Percentiles rank a stretch among this genome's conserved stretches.
Conservation (phyloP, 2,797 vertebrate species). For the Mus minutoides region DNA sequence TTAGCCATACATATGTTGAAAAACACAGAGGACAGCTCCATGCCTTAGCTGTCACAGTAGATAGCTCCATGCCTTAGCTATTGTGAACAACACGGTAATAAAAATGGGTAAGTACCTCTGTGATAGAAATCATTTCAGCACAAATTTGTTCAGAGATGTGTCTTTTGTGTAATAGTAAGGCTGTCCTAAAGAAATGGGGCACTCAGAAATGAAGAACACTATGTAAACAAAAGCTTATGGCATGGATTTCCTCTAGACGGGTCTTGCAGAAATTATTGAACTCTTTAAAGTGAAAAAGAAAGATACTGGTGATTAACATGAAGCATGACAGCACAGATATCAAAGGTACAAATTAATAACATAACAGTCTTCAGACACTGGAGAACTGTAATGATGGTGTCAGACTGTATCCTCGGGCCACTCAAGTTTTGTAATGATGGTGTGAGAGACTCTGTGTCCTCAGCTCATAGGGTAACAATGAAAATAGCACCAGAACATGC, state of each 20-base stretch:
- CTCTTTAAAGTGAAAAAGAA: background rate
- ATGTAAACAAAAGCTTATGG: background rate
- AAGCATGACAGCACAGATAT: background rate
- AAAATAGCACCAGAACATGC: background rate
- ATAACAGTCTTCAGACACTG: background rate
- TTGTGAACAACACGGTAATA: background rate
- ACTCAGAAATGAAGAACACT: background rate
- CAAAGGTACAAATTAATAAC: background rate
- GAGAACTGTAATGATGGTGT: background rate
- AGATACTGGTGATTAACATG: background rate
- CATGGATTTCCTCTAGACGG: background rate
- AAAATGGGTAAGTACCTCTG: background rate
- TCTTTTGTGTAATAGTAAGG: background rate
- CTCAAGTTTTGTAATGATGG: too few species aligned
- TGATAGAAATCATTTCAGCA: background rate
- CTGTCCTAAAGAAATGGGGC: background rate
- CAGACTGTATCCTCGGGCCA: background rate
- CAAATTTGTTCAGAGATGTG: background rate
- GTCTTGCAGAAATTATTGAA: background rate
- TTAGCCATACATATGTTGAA: background rate
- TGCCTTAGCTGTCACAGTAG: background rate
- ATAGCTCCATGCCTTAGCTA: background rate
- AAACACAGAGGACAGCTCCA: background rate
- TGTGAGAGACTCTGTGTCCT: background rate
- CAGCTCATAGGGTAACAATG: background rate